Evolutionary conservation across 2,797 vertebrate genomes (phyloP), one percentile per base, ranked within the genome.

Genomic region (Philypnodon macrostomus): DNA sequence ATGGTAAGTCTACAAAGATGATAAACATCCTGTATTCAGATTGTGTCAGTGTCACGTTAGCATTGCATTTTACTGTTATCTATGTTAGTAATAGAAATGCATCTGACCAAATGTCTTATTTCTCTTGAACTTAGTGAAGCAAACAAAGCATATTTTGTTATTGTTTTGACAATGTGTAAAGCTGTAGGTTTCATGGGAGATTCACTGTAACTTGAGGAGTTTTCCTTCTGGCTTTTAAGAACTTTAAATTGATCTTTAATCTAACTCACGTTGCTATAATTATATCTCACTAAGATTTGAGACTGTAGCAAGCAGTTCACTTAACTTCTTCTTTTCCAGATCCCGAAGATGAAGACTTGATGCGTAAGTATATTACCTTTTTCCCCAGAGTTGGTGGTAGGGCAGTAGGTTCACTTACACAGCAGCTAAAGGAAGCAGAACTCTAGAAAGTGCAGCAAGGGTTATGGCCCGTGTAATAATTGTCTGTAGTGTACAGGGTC

Each of bases 331-430:
- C 2, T 52, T 45, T 59, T 29, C 34, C 79, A 88, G 85, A 6
- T 2, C 0, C 0, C 0, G 80, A 87, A n/a, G 79, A 81, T 24
- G 84, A 79, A 13, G 79, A 83, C 12, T 4, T 11, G 1, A 1
- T 0, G 0, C 5, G 86, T 88, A 51, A 81, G 85, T 82, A 73
- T 58, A 53, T 79, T 58, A 49, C 23, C 33, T 49, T 5, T 2
- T 54, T 49, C 18, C 9, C 12, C 7, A 4, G 14, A 44, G 7
- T 23, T 17, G 6, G 37, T 26, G n/a, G 1, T 7, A 55, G 34
- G n/a, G 39, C 21, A 23, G 12, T 38, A 1, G 1, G 21, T 17
- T 57, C 58, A 51, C 58, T 46, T 35, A 24, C 8, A 57, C 42
- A 60, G 59, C 54, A 40, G 39, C 45, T 44, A 39, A 53, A 52